A percentile compares a stretch with the other conserved stretches of the same genome.
These are phyloP conservation scores for Clarias batrachus DNA, from an alignment of 2,113 vertebrate genomes.

Conservation along the genomic window DNA sequence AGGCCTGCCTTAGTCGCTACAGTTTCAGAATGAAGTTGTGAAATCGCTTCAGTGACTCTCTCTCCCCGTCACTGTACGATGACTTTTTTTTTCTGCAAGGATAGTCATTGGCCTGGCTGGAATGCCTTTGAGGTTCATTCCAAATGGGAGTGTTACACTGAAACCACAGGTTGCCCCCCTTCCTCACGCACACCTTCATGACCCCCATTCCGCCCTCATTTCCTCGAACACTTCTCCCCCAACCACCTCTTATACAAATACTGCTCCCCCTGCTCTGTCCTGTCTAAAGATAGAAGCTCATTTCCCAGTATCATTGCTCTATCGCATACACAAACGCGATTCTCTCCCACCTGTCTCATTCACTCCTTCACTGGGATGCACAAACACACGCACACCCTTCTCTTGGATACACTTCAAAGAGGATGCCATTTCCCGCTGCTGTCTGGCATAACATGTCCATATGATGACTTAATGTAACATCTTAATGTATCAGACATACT, in stretches of 20 bases:
- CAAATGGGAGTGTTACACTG: constrained; percentile 55
- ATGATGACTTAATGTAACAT: constrained; percentile 41
- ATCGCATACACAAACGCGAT: constrained; percentile 1
- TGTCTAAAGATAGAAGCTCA: constrained; percentile 65
- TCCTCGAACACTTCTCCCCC: constrained; percentile 17
- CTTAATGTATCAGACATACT: neutral
- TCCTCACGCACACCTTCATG: constrained; percentile 47
- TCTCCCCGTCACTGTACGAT: neutral
- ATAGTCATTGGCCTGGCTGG: constrained; percentile 52
- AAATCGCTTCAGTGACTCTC: constrained; percentile 1
- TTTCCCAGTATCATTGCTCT: constrained; percentile 57
- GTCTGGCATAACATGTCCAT: constrained; percentile 34
- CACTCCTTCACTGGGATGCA: constrained; percentile 48
- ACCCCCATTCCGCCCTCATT: constrained; percentile 48
- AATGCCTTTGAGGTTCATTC: constrained; percentile 75
- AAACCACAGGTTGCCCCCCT: constrained; percentile 64
- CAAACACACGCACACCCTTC: constrained; percentile 13
- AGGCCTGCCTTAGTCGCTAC: neutral
- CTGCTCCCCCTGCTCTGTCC: constrained; percentile 41
- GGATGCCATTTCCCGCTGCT: constrained; percentile 40
- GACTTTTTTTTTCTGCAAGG: constrained; percentile 59
- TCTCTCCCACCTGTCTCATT: constrained; percentile 58
- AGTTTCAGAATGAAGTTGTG: constrained; percentile 20
- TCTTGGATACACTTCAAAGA: constrained; percentile 36
- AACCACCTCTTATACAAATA: constrained; percentile 30